Evolutionary conservation across 2,113 vertebrate genomes (phyloP).

Genomic region (Bathybates hornii): DNA sequence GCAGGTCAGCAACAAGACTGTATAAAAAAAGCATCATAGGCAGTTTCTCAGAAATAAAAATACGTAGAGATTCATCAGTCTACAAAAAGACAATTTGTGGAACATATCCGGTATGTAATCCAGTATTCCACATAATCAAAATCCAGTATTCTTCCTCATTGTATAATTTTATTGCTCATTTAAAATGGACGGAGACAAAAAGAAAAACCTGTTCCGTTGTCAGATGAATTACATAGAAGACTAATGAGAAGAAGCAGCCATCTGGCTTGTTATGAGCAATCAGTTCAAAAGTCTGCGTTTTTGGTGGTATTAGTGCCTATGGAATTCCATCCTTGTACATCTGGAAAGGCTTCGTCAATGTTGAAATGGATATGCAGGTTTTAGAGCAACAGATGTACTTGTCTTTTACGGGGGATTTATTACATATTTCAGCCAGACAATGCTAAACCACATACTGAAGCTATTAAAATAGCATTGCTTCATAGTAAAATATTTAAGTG

Average conservation of each 20-base stretch:
- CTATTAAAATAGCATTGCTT: background rate
- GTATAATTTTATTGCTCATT: background rate
- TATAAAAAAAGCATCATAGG: background rate
- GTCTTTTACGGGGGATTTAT: background rate
- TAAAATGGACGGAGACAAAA: background rate
- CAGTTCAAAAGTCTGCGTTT: accelerated
- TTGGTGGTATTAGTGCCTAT: background rate
- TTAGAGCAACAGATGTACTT: background rate
- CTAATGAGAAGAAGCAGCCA: background rate
- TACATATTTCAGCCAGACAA: background rate
- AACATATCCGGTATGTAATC: background rate
- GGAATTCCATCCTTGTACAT: background rate
- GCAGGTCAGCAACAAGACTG: background rate
- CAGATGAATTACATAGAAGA: background rate
- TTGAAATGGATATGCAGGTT: background rate
- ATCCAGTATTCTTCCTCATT: background rate
- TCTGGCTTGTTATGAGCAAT: background rate
- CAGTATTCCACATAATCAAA: background rate
- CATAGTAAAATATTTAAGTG: background rate
- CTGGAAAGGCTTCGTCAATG: background rate
- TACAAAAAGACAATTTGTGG: background rate
- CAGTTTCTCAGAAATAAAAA: background rate
- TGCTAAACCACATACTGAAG: background rate
- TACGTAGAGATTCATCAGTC: background rate
- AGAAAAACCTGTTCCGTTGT: background rate